These are phyloP conservation scores for Microtus pennsylvanicus DNA, from an alignment of 2,113 vertebrate species.

Conservation along the genomic window DNA sequence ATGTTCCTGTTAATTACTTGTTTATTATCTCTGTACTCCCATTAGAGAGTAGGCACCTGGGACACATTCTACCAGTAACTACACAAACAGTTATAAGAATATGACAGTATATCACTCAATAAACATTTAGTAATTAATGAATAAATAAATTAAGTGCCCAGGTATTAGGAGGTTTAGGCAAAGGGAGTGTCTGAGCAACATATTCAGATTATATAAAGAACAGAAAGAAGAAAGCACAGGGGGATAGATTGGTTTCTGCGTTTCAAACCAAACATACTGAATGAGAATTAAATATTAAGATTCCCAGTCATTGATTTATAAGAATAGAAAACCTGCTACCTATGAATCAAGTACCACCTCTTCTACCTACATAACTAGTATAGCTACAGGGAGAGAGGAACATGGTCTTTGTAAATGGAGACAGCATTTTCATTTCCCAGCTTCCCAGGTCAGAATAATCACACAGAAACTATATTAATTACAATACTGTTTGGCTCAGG, in stretches of 20 bases:
- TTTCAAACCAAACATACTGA: neutral
- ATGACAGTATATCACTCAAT: neutral
- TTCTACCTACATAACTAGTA: neutral
- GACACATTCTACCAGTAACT: neutral
- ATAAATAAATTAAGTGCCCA: neutral
- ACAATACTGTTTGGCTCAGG: too few species aligned
- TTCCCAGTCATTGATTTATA: neutral
- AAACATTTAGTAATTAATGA: constrained; percentile 20
- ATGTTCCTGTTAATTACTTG: constrained; percentile 1
- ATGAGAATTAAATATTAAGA: neutral
- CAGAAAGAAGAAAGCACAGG: neutral
- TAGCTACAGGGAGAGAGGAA: neutral
- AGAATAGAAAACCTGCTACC: neutral
- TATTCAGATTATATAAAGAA: neutral
- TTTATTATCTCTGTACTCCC: constrained; percentile 2
- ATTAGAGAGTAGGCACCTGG: neutral
- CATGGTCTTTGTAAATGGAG: neutral
- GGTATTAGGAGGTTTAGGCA: neutral
- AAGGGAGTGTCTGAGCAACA: neutral
- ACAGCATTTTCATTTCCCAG: too few species aligned
- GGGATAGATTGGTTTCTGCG: neutral
- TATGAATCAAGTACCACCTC: constrained; percentile 1
- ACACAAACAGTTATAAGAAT: neutral
- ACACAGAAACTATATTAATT: too few species aligned
- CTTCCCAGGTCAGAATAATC: too few species aligned